These are phyloP conservation scores for Hypotaenidia philippensis DNA, from an alignment of 2,797 vertebrate genomes.

Conservation along the genomic window DNA sequence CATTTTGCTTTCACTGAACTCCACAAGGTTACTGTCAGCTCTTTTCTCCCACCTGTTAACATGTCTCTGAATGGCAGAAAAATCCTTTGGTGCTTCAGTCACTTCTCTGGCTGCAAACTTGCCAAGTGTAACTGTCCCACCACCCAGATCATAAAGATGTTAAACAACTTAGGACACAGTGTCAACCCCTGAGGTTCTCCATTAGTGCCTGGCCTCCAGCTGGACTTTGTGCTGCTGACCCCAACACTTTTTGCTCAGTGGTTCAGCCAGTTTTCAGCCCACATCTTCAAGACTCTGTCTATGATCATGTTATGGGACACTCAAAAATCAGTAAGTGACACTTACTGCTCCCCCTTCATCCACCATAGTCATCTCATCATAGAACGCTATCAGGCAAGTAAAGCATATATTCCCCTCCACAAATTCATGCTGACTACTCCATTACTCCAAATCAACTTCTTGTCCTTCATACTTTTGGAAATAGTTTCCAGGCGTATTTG, in stretches of 20 bases:
- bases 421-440: background rate
- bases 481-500: background rate
- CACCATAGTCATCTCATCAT: background rate
- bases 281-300: background rate
- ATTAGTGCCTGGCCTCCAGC: background rate
- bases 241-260: background rate
- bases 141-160: background rate
- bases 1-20: background rate
- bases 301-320: background rate
- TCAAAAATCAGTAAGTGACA: background rate
- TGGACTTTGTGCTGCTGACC: background rate
- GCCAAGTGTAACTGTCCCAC: background rate
- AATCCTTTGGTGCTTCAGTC: background rate
- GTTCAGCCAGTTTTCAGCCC: background rate
- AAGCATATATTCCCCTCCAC: background rate
- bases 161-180: background rate
- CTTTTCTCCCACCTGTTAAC: background rate
- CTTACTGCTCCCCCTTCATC: background rate
- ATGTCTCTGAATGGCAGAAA: background rate
- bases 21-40: background rate
- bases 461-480: background rate
- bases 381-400: background rate
- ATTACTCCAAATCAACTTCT: background rate
- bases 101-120: background rate
- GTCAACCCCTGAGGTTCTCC: accelerated